Percentiles rank a stretch among this genome's conserved stretches.
phyloP scores from a whole-genome alignment of 2,888 invertebrate genomes.

The Pachymerium ferrugineum region DNA sequence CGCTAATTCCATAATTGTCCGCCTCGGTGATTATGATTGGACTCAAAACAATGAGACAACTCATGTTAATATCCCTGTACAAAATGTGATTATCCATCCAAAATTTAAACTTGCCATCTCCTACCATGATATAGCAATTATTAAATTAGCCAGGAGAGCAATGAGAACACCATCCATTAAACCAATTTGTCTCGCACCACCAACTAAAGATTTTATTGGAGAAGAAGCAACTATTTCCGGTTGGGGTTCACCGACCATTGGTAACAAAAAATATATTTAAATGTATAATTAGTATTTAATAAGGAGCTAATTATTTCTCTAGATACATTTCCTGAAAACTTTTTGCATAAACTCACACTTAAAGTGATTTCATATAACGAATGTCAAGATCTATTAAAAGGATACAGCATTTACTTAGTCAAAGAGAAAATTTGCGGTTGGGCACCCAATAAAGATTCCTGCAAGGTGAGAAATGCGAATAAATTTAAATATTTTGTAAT shows the following conservation, averaged over 20 bases:
- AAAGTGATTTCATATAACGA: not conserved
- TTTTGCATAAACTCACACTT: not conserved
- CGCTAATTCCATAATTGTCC: not conserved
- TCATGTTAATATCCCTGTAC: not conserved
- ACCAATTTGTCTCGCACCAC: not conserved
- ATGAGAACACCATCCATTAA: not conserved
- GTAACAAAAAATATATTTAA: not conserved
- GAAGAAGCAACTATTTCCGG: not conserved
- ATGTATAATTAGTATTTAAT: not conserved
- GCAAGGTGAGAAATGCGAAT: not conserved
- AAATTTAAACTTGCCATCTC: not conserved
- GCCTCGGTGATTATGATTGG: constrained; percentile 1
- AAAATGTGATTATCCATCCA: not conserved
- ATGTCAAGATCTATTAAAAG: not conserved
- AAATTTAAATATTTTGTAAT: no score
- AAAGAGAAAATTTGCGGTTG: not conserved
- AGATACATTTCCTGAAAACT: not conserved
- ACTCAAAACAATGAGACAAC: not conserved
- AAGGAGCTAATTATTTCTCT: not conserved
- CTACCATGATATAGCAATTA: not conserved
- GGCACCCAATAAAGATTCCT: not conserved
- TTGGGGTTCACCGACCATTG: not conserved
- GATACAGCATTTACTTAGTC: not conserved
- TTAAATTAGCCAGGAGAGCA: not conserved
- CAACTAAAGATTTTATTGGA: not conserved